These are phyloP conservation scores for Sphinx pinastri DNA, from an alignment of 2,888 invertebrate genomes.

Conservation along the genomic window DNA sequence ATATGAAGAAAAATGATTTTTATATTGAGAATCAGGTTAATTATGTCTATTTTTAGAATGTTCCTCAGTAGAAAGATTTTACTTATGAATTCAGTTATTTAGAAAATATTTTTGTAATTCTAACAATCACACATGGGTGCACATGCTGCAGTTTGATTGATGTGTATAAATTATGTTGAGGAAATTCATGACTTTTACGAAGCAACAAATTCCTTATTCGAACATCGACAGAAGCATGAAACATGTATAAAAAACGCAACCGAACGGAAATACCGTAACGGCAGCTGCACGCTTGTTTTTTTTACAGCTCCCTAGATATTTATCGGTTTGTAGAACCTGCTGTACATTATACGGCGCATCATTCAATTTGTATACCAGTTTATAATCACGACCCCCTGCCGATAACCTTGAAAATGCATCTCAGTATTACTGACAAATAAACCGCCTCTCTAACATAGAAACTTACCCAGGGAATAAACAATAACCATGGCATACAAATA, in stretches of 20 bases:
- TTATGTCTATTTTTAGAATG: too few species aligned
- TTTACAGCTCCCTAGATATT: conserved; percentile 37
- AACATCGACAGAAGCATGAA: background rate
- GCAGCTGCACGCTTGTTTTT: conserved; percentile 39
- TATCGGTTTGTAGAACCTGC: conserved; percentile 50
- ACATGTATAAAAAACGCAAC: conserved; percentile 11
- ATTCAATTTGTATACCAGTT: conserved; percentile 60
- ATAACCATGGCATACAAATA: background rate
- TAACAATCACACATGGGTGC: background rate
- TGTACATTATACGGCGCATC: conserved; percentile 43
- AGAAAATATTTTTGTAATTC: too few species aligned
- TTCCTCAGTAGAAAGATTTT: too few species aligned
- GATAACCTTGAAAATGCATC: conserved; percentile 72
- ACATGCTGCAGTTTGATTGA: conserved; percentile 38
- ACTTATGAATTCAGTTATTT: too few species aligned
- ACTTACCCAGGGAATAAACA: background rate
- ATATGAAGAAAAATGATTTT: too few species aligned
- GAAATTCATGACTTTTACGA: conserved; percentile 10
- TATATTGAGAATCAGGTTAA: too few species aligned
- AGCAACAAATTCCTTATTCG: background rate
- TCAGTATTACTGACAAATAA: background rate
- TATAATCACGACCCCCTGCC: conserved; percentile 51
- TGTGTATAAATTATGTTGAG: background rate
- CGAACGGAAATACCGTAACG: conserved; percentile 15
- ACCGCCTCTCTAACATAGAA: background rate